Evolutionary conservation across 2,888 invertebrate genomes (phyloP), one percentile per base, ranked within the genome.

Genomic region (Caenorhabditis sp.): DNA sequence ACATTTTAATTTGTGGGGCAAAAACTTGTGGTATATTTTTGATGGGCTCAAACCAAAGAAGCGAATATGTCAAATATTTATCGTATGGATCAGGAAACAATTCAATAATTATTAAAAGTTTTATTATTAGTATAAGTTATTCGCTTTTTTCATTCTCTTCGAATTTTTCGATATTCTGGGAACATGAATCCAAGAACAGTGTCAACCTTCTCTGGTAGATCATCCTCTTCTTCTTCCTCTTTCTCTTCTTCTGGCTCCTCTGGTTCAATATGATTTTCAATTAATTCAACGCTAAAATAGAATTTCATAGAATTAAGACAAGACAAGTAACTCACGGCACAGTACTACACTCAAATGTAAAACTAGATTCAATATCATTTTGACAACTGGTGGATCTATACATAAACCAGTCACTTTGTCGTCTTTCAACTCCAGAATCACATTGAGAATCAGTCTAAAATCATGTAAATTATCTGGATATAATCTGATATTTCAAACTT

Each of bases 381-480:
- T 62, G 64, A 54, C 72, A 72, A 2, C 61, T 64, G 8, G 64
- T 59, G n/a, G 63, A 64, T 58, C 72, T 50, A 64, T 64, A 72
- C 72, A 72, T 68, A 52, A 72, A 72, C 72, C 72, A 72, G 27
- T 72, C 72, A 58, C 64, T 64, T 38, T 72, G 67, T 3, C 72
- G 67, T 27, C 72, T 59, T 63, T 72, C 72, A 38, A 72, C 72
- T 31, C 72, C 72, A n/a, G 64, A 67, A 7, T 43, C 61, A 25
- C 72, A 71, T 31, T 56, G 17, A 2, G 56, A 52, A 71, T 66
- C n/a, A 14, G 43, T 43, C 43, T 43, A 14, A 17, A 66, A 56
- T n/a, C 59, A 66, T 8, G 50, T 66, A 61, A 12, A 59, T 66
- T 2, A 59, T 53, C 62, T 66, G 36, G 1, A 64, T 63, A 26